Evolutionary conservation across 2,888 invertebrate species (phyloP), one percentile per base, ranked within the genome.

Genomic region (Cantharis rufa): DNA sequence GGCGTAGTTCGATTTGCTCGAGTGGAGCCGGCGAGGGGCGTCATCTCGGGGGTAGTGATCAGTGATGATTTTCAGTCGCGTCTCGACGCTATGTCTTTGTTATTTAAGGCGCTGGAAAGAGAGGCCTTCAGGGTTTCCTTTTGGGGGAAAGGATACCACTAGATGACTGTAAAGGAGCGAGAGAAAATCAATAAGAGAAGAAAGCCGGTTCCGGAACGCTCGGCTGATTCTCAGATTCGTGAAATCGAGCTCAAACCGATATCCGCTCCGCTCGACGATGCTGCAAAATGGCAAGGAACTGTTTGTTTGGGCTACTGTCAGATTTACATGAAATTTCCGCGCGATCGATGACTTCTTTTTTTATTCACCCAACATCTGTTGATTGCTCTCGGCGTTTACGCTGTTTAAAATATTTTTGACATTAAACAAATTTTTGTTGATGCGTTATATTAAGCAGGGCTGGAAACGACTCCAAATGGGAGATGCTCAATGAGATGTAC

Each of bases 121-220:
- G 78, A 78, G 66, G 77, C 69, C 78, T 64, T 74, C 71, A 75
- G 78, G 79, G 72, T 76, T 78, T 72, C 70, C 77, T 71, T 77
- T 74, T 24, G 68, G 76, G 76, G 75, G 84, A 82, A 82, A 82
- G 83, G 81, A 82, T 82, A 77, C 78, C 78, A 76, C 82, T 81
- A 80, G 82, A 82, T 83, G 84, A 83, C 81, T 81, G 84, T 82
- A 82, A 83, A 83, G 82, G 84, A 84, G 82, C 84, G 83, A 84
- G 85, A 85, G 87, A 88, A 88, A 88, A 88, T 88, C 88, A 88
- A 88, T 88, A 88, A 88, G 86, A 86, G 87, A 88, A 88, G 88
- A 88, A 88, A 88, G 87, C 86, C 87, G 87, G 88, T 88, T 88
- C 88, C 88, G 88, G 88, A 88, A 88, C 88, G 88, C 87, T 88